Conservation (phyloP, 2,113 vertebrate genomes). For the Triplophysa dalaica region DNA sequence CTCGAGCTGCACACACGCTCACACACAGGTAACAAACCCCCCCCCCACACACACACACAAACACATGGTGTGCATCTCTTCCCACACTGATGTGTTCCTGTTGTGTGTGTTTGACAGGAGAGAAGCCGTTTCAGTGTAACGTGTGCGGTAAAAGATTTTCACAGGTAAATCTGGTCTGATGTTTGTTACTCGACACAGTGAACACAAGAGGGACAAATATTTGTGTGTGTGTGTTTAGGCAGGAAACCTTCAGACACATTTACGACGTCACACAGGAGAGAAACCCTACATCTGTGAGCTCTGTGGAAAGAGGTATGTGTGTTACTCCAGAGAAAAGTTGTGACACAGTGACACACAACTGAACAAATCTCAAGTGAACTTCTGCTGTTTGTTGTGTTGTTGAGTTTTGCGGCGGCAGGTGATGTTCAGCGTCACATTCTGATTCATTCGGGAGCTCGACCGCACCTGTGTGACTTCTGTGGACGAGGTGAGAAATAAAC, state of each 20-base stretch:
- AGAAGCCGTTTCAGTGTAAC: conserved; percentile 98
- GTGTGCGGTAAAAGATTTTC: conserved; percentile 97
- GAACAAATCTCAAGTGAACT: not conserved
- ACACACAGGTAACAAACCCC: conserved; percentile 82
- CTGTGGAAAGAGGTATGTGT: conserved; percentile 90
- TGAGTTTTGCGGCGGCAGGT: conserved; percentile 92
- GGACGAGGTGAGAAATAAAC: conserved; percentile 81
- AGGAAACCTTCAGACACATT: conserved; percentile 94
- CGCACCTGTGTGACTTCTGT: conserved; percentile 94
- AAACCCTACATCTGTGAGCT: conserved; percentile 98
- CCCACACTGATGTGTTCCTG: no score
- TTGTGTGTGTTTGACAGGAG: conserved; percentile 75
- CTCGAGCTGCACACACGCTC: conserved; percentile 95
- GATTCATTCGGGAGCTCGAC: conserved; percentile 93
- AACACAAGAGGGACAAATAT: not conserved
- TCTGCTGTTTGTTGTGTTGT: conserved; percentile 33
- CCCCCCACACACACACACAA: not conserved
- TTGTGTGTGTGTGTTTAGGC: conserved; percentile 74
- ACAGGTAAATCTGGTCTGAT: conserved; percentile 78
- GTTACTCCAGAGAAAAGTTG: not conserved
- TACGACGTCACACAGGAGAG: conserved; percentile 93
- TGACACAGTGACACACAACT: no score
- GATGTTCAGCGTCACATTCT: conserved; percentile 96
- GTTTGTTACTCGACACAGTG: not conserved
- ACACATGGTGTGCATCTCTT: no score